Conservation (phyloP, 2,888 invertebrate genomes). For the Caenorhabditis angaria region DNA sequence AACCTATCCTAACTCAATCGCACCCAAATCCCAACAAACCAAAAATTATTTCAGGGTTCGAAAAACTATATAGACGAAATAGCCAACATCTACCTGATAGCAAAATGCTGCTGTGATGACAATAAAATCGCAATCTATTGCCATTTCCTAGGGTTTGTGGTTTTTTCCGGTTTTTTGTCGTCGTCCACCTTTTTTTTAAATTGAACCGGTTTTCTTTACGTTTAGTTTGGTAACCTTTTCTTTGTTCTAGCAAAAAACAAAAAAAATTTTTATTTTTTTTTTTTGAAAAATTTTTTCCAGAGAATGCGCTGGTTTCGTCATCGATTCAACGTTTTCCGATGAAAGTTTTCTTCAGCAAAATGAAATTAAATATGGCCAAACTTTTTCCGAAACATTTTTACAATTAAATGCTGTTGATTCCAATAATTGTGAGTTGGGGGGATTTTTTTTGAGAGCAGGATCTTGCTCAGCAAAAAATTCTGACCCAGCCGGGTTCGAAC, state of each 20-base stretch:
- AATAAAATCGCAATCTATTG: background rate
- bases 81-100: constrained; percentile 38
- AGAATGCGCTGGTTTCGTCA: constrained; percentile 44
- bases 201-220: constrained; percentile 8
- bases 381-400: constrained; percentile 33
- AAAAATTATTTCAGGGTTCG: constrained; percentile 23
- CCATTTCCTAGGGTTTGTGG: constrained; percentile 15
- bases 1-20: background rate
- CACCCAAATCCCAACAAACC: background rate
- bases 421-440: constrained; percentile 20
- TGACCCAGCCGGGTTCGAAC: background rate
- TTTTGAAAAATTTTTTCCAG: constrained; percentile 17
- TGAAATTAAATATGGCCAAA: constrained; percentile 27
- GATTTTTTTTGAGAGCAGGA: background rate
- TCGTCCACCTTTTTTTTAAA: background rate
- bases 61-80: constrained; percentile 39
- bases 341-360: constrained; percentile 37
- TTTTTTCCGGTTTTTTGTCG: background rate
- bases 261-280: background rate
- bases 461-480: background rate
- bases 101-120: constrained; percentile 24
- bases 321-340: constrained; percentile 47
- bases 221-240: background rate
- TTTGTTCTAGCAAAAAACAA: background rate
- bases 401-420: constrained; percentile 31